Conservation (phyloP, 2,888 invertebrate species). For the Pachycephus smyrnensis region DNA sequence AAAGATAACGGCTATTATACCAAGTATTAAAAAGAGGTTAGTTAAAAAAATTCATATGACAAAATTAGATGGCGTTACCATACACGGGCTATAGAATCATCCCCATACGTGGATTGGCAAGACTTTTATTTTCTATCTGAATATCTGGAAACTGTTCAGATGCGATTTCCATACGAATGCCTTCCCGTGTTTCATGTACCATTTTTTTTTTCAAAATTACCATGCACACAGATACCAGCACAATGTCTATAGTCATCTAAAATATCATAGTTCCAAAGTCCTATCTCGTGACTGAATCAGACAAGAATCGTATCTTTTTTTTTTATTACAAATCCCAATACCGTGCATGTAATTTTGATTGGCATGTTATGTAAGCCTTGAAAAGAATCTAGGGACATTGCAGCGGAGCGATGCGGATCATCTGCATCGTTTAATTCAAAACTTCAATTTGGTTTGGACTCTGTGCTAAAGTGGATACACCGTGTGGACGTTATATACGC, state of each 20-base stretch:
- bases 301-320: background rate
- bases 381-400: constrained; percentile 29
- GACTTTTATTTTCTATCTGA: too few relatives aligned
- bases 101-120: background rate
- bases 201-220: background rate
- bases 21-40: background rate
- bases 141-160: too few relatives aligned
- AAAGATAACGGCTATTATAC: background rate
- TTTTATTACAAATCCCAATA: background rate
- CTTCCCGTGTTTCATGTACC: too few relatives aligned
- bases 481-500: background rate
- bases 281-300: background rate
- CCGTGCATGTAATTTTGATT: background rate
- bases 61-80: background rate
- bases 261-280: background rate
- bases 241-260: background rate
- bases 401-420: constrained; percentile 30
- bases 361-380: constrained; percentile 24
- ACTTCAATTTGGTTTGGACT: constrained; percentile 54
- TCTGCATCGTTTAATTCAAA: constrained; percentile 55
- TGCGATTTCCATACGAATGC: too few relatives aligned
- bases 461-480: constrained; percentile 43
- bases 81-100: background rate
- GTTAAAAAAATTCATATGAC: background rate
- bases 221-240: background rate